A percentile compares a stretch with the other conserved stretches of the same genome.
phyloP scores from a whole-genome alignment of 2,888 invertebrate species.

The Agelastica alni region DNA sequence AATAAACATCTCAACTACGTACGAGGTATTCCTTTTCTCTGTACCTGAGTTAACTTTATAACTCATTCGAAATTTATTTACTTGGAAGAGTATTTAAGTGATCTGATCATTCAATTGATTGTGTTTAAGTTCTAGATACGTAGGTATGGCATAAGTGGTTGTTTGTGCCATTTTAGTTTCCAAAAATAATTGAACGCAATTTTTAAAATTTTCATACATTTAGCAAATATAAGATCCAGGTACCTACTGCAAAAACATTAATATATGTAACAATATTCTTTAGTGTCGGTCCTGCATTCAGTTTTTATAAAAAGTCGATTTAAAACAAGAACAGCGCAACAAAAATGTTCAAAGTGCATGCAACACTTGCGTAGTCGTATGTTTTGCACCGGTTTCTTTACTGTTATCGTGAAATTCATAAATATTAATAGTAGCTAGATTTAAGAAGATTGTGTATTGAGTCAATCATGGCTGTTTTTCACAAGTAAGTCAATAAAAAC shows the following conservation, averaged over 20 bases:
- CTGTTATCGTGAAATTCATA: constrained; percentile 30
- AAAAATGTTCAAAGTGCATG: constrained; percentile 28
- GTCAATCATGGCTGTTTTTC: no score
- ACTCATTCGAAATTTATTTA: no score
- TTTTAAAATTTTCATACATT: not conserved
- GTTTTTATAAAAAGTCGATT: constrained; percentile 17
- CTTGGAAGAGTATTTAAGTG: no score
- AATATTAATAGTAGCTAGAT: constrained; percentile 27
- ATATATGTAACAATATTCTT: not conserved
- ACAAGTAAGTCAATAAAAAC: no score
- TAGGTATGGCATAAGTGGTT: not conserved
- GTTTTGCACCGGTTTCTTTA: constrained; percentile 24
- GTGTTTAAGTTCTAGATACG: not conserved
- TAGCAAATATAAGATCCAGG: no score
- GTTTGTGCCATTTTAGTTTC: not conserved
- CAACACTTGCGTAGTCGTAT: constrained; percentile 28
- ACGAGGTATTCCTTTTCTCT: no score
- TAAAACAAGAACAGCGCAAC: constrained; percentile 10
- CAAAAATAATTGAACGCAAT: not conserved
- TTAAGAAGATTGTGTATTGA: constrained; percentile 15
- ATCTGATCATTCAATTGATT: not conserved
- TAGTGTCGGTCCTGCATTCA: constrained; percentile 4
- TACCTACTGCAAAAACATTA: no score
- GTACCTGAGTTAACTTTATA: no score
- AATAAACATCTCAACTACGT: no score